Percentiles rank a stretch among this genome's conserved stretches.
phyloP scores from a whole-genome alignment of 2,797 vertebrate genomes.

The Poecile montanus region DNA sequence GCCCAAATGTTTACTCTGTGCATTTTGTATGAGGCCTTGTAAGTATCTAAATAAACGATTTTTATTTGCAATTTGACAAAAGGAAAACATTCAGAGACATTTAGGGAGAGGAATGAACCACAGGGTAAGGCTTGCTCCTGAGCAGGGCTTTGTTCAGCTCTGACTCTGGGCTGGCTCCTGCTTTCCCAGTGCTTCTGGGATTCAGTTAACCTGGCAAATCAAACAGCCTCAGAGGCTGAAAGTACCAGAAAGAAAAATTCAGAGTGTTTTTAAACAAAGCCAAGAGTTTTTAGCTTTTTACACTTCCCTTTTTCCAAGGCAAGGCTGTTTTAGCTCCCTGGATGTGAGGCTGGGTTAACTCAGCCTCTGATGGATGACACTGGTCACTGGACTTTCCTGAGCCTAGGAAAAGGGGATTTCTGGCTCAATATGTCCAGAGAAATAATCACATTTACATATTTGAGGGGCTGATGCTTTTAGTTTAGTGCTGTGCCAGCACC shows the following conservation, averaged over 20 bases:
- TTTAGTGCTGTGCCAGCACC: background rate
- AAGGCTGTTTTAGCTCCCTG: background rate
- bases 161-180: background rate
- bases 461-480: background rate
- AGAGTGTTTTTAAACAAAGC: background rate
- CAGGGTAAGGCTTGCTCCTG: background rate
- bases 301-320: rapidly evolving
- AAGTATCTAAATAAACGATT: background rate
- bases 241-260: background rate
- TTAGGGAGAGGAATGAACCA: background rate
- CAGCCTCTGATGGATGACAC: background rate
- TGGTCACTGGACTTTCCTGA: background rate
- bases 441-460: rapidly evolving
- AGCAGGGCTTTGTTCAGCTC: background rate
- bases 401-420: background rate
- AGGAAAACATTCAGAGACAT: background rate
- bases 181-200: background rate
- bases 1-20: background rate
- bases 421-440: background rate
- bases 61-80: background rate
- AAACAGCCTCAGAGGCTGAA: background rate
- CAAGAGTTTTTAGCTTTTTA: background rate
- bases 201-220: background rate
- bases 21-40: background rate
- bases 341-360: background rate